Conservation (phyloP, 2,888 invertebrate species). For the Chrysomela aeneicollis region DNA sequence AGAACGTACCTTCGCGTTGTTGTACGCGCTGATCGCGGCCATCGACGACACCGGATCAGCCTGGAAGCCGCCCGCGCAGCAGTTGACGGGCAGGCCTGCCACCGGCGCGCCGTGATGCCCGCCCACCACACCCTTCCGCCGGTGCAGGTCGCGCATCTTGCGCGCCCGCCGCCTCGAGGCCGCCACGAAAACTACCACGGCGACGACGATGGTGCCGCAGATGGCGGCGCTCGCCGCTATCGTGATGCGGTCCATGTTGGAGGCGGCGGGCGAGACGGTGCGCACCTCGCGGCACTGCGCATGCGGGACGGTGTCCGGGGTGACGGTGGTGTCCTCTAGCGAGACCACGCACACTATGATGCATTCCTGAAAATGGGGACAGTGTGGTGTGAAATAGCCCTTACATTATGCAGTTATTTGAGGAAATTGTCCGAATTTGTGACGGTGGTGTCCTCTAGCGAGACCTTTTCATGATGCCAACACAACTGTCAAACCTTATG, state of each 20-base stretch:
- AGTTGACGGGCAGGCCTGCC: conserved; percentile 79
- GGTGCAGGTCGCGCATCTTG: conserved; percentile 75
- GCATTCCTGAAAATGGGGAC: conserved; percentile 73
- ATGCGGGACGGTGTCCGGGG: conserved; percentile 85
- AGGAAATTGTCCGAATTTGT: too few species aligned
- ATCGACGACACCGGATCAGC: conserved; percentile 84
- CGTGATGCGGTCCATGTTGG: conserved; percentile 94
- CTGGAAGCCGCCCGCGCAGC: conserved; percentile 82
- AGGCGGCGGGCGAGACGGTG: conserved; percentile 81
- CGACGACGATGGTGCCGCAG: conserved; percentile 89
- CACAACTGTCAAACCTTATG: too few species aligned
- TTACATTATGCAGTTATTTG: too few species aligned
- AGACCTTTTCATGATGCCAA: too few species aligned
- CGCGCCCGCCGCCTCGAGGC: conserved; percentile 82
- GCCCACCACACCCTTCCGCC: conserved; percentile 71
- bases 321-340: conserved; percentile 86
- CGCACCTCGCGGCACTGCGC: conserved; percentile 89
- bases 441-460: too few species aligned
- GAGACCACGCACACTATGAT: conserved; percentile 93
- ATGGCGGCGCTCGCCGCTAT: conserved; percentile 93
- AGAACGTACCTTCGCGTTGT: conserved; percentile 83
- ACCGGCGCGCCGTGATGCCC: conserved; percentile 71
- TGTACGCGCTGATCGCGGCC: conserved; percentile 84
- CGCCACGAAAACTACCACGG: conserved; percentile 88
- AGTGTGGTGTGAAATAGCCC: not conserved